Conservation (phyloP, 2,113 vertebrate species). For the Pteropus alecto region DNA sequence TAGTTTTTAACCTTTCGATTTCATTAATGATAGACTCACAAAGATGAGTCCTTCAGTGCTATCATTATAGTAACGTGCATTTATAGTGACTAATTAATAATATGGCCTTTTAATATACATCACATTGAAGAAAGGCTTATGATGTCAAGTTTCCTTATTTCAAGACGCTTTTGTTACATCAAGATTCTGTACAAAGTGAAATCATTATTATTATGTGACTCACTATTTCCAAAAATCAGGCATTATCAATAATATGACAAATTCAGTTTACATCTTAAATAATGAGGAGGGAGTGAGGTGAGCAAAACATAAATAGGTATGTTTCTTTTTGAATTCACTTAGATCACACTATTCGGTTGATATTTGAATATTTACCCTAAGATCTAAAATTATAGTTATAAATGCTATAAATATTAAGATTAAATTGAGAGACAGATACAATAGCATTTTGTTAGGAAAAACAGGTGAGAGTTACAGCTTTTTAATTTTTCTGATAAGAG, state of each 20-base stretch:
- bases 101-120: not conserved
- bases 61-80: not conserved
- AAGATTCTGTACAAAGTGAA: conserved; percentile 6
- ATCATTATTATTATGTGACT: conserved; percentile 43
- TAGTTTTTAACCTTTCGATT: conserved; percentile 31
- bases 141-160: not conserved
- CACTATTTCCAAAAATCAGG: not conserved
- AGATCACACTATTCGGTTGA: not conserved
- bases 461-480: not conserved
- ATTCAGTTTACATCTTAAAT: not conserved
- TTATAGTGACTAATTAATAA: not conserved
- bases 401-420: not conserved
- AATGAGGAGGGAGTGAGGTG: not conserved
- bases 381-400: not conserved
- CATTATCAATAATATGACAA: not conserved
- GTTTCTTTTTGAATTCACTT: not conserved
- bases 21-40: conserved; percentile 36
- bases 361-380: not conserved
- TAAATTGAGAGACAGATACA: not conserved
- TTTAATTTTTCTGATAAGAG: not conserved
- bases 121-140: not conserved
- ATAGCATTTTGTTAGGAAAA: not conserved
- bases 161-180: not conserved
- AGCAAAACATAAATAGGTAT: too few relatives aligned
- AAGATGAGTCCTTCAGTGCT: not conserved